Evolutionary conservation across 2,888 invertebrate species (phyloP), one percentile per base, ranked within the genome.

Genomic region (Chalcosyrphus nemorum): DNA sequence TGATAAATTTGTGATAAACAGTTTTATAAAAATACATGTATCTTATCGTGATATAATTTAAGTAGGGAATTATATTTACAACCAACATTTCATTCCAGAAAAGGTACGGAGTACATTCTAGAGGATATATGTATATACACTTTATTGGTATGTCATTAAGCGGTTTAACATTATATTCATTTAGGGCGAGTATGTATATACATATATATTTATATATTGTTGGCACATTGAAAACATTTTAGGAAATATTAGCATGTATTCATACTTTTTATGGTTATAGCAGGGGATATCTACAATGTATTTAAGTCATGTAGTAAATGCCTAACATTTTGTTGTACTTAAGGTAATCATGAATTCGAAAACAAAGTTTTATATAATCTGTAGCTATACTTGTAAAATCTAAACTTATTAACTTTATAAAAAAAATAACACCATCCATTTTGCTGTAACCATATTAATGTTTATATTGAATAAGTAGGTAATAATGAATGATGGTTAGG

Each of bases 1-100:
- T 81, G 81, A 81, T 81, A 81, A 63, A 45, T 56, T 45, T 81
- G 80, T 81, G 75, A 81, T 81, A 75, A 19, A 57, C 29, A 43
- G 56, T 50, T 11, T 17, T 17, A 11, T 17, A 29, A 17, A 61
- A 15, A 43, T n/a, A 59, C 54, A 47, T 45, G 47, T 70, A 52
- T 52, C 61, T 47, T 59, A 15, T 45, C 2, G n/a, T 35, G 38
- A 43, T n/a, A 52, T 43, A 38, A 54, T 43, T 15, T 50, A 43
- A 59, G 41, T 4, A 59, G 27, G 19, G 15, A 13, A 19, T 3
- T 15, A 13, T 15, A 41, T 24, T 27, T 59, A 41, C 21, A 41
- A 24, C 1, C 15, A 24, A 9, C 6, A 19, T 17, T 43, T 17
- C 15, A 2, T 7, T 43, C 7, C 7, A 43, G 43, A 2, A 2